These are phyloP conservation scores for Cromileptes altivelis DNA, from an alignment of 2,113 vertebrate species.

Conservation along the genomic window DNA sequence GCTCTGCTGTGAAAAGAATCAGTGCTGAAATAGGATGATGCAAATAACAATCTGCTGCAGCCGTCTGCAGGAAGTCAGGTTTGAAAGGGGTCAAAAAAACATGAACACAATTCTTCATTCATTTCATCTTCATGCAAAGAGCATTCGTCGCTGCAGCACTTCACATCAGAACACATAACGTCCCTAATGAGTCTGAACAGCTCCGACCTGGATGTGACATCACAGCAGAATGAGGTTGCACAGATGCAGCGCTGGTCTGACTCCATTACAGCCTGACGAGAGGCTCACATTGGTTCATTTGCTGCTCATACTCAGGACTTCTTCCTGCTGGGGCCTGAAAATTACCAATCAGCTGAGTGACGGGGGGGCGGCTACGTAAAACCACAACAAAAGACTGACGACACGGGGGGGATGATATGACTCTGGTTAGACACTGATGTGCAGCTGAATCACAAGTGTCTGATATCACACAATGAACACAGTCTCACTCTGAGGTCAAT, in stretches of 20 bases:
- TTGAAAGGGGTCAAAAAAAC: too few species aligned
- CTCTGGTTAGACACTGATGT: background rate
- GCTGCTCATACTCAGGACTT: slow-evolving; percentile 35
- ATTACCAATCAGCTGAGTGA: slow-evolving; percentile 61
- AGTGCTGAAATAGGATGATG: too few species aligned
- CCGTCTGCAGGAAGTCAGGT: too few species aligned
- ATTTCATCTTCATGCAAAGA: too few species aligned
- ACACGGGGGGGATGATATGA: background rate
- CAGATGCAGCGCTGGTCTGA: slow-evolving; percentile 12
- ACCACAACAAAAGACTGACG: background rate
- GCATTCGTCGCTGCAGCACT: background rate
- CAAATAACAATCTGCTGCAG: too few species aligned
- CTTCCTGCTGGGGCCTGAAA: slow-evolving; percentile 50
- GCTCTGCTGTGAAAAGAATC: too few species aligned
- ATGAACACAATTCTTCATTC: too few species aligned
- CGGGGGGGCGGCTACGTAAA: slow-evolving; percentile 36
- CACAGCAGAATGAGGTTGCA: background rate
- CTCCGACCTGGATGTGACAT: slow-evolving; percentile 2
- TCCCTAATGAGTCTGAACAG: background rate
- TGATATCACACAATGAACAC: too few species aligned
- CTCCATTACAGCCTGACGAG: slow-evolving; percentile 40
- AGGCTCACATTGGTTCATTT: slow-evolving; percentile 53
- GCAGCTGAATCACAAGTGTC: background rate
- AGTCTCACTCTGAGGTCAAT: too few species aligned
- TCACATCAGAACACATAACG: background rate